A percentile compares a stretch with the other conserved stretches of the same genome.
These are phyloP conservation scores for Lasioglossum figueresi DNA, from an alignment of 2,888 invertebrate species.

Conservation along the genomic window DNA sequence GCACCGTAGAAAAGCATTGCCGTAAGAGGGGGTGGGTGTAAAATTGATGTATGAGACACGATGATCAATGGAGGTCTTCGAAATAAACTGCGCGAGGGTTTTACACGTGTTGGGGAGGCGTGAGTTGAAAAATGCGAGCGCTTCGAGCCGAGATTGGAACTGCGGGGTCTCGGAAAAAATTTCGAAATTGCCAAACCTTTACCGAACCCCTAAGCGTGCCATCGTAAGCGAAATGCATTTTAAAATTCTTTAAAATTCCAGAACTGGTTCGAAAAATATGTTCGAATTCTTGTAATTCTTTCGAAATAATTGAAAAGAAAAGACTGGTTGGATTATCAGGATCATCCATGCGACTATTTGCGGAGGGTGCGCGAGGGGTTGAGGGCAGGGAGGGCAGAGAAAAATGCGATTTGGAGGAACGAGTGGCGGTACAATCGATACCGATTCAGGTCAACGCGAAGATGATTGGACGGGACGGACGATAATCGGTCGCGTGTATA, in stretches of 20 bases:
- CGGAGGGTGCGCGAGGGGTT: too few relatives aligned
- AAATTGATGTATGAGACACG: constrained; percentile 55
- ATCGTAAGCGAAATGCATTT: too few relatives aligned
- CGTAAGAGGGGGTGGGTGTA: constrained; percentile 37
- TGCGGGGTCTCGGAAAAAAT: neutral
- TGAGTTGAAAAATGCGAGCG: constrained; percentile 20
- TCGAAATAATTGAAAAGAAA: too few relatives aligned
- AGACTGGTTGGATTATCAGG: too few relatives aligned
- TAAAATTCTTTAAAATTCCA: too few relatives aligned
- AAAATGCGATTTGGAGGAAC: neutral
- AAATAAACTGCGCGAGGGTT: constrained; percentile 37
- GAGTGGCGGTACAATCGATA: constrained; percentile 9
- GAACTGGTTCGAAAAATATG: too few relatives aligned
- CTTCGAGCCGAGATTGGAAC: constrained; percentile 1
- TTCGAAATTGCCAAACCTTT: neutral
- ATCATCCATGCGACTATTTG: too few relatives aligned
- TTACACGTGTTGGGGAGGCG: neutral
- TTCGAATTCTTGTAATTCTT: too few relatives aligned
- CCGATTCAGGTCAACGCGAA: neutral
- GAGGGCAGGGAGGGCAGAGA: neutral
- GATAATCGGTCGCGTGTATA: constrained; percentile 3
- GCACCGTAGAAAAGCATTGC: constrained; percentile 27
- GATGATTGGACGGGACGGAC: neutral
- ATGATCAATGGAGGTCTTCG: constrained; percentile 53
- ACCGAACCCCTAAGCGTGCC: neutral